These are phyloP conservation scores for Apistogramma diplotaenia DNA, from an alignment of 2,113 vertebrate genomes.

Conservation along the genomic window DNA sequence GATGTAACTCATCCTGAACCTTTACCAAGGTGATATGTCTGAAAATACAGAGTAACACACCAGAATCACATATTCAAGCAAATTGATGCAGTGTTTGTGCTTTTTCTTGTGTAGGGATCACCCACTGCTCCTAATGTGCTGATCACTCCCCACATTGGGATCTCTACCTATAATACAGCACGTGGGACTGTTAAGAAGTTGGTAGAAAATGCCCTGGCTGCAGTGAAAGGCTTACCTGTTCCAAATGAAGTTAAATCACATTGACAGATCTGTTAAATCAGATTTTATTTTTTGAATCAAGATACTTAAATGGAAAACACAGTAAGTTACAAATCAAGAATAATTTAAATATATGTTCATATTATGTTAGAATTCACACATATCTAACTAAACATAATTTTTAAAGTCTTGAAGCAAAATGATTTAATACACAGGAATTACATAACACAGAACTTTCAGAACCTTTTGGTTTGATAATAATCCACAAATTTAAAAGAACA, in stretches of 20 bases:
- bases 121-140: conserved; percentile 41
- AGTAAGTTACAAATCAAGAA: neutral
- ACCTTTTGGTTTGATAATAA: neutral
- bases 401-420: neutral
- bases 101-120: conserved; percentile 17
- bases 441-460: neutral
- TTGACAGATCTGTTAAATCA: neutral
- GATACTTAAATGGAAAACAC: neutral
- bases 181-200: conserved; percentile 19
- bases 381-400: neutral
- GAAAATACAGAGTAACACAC: neutral
- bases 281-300: neutral
- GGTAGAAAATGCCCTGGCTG: conserved; percentile 28
- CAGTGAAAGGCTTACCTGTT: conserved; percentile 15
- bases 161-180: neutral
- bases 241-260: conserved; percentile 30
- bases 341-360: neutral
- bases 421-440: neutral
- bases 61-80: neutral
- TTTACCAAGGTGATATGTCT: conserved; percentile 66
- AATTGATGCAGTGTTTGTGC: neutral
- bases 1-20: conserved; percentile 74
- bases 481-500: neutral
- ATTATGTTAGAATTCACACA: neutral
- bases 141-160: conserved; percentile 45